phyloP scores from a whole-genome alignment of 2,113 vertebrate species.

The Myiagra hebetior region DNA sequence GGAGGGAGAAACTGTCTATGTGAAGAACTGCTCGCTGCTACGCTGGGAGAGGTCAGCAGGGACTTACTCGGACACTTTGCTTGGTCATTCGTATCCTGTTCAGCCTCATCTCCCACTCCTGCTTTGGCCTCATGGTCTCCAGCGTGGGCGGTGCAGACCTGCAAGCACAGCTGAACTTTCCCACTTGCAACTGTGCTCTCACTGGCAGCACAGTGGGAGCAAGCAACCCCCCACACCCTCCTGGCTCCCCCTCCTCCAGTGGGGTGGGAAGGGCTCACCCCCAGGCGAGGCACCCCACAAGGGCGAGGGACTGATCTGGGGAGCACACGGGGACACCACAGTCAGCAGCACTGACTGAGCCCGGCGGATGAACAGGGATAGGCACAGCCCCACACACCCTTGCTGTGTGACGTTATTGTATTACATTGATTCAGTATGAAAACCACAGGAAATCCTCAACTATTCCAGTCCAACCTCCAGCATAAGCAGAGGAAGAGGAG shows the following conservation, averaged over 20 bases:
- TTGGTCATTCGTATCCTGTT: slow-evolving; percentile 76
- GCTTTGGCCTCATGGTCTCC: slow-evolving; percentile 76
- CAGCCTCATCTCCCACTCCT: slow-evolving; percentile 79
- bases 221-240: accelerated
- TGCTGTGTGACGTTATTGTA: background rate
- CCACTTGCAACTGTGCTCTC: background rate
- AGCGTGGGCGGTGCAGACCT: slow-evolving; percentile 74
- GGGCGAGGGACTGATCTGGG: background rate
- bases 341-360: accelerated
- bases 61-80: slow-evolving; percentile 74
- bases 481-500: accelerated
- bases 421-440: accelerated
- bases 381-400: accelerated
- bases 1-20: accelerated
- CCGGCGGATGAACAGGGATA: background rate
- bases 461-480: background rate
- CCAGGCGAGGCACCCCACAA: background rate
- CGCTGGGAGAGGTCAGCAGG: background rate
- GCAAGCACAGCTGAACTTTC: slow-evolving; percentile 32
- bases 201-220: background rate
- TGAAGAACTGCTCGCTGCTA: accelerated
- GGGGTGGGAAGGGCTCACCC: background rate
- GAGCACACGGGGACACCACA: background rate
- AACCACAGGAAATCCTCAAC: background rate
- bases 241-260: background rate